Percentiles rank a stretch among this genome's conserved stretches.
These are phyloP conservation scores for Gobiocypris rarus DNA, from an alignment of 2,113 vertebrate genomes.

Conservation along the genomic window DNA sequence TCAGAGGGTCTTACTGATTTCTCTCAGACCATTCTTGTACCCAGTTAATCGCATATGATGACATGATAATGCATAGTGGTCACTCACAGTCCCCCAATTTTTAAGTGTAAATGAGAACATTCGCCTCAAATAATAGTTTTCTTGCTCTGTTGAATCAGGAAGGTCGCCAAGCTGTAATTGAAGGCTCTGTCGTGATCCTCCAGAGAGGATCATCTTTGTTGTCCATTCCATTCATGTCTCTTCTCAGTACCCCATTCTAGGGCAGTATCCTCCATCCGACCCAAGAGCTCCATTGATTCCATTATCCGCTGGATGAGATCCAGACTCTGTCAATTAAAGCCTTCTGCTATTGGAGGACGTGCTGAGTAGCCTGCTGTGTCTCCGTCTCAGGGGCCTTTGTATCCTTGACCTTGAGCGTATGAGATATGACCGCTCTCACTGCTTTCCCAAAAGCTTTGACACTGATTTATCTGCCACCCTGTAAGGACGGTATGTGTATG, in stretches of 20 bases:
- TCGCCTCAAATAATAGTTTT: constrained; percentile 9
- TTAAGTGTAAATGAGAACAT: constrained; percentile 4
- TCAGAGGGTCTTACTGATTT: not conserved
- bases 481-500: constrained; percentile 1
- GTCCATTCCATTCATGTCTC: not conserved
- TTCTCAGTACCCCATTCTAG: not conserved
- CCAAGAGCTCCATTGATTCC: constrained; percentile 30
- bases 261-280: constrained; percentile 35
- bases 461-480: constrained; percentile 34
- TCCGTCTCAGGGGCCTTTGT: constrained; percentile 32
- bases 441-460: constrained; percentile 26
- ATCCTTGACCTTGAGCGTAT: constrained; percentile 15
- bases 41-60: not conserved
- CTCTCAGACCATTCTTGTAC: not conserved
- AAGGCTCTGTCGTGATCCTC: not conserved
- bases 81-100: not conserved
- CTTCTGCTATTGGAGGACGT: constrained; percentile 23
- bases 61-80: not conserved
- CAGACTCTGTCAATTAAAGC: constrained; percentile 32
- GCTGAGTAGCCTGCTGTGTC: constrained; percentile 23
- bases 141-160: constrained; percentile 31
- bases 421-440: constrained; percentile 29
- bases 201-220: constrained; percentile 31
- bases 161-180: constrained; percentile 14
- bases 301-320: constrained; percentile 35